Evolutionary conservation across 2,797 vertebrate genomes (phyloP), one percentile per base, ranked within the genome.

Genomic region (Leuciscus waleckii): DNA sequence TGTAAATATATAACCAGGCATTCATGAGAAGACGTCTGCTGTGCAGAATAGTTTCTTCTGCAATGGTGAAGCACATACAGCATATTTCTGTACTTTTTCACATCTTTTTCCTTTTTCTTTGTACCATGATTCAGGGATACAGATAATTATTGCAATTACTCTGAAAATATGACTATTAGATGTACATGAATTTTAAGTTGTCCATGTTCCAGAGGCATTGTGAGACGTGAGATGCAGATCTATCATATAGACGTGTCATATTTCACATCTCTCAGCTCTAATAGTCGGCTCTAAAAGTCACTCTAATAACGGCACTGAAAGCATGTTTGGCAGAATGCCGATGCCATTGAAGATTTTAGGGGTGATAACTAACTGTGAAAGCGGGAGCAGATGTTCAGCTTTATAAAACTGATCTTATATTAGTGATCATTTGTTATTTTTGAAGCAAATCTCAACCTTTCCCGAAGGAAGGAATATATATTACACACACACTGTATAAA

Each of bases 221-320:
- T 51, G 46, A 61, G 51, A 61, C 87, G 86, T 35, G 43, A 61
- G 37, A 74, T 87, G 87, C 89, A 89, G 90, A 89, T 56, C 75
- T n/a, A 61, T 61, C 51, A 29, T 19, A n/a, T 19, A 54, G 74
- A 29, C 7, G 54, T 41, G 75, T 78, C 75, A 41, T 78, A 61
- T 78, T 78, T 75, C 73, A 54, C 93, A 92, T 93, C 87, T 91
- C 86, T 88, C 85, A 86, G 85, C 91, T 92, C 46, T 49, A 49
- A 49, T 49, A 49, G 46, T 14, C 46, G 46, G 43, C 46, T 49
- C 46, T 49, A 49, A 90, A 93, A 91, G 86, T 67, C 89, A 82
- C 83, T 91, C 87, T 90, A 92, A 90, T 91, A 88, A 88, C 82
- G 76, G 71, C 37, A 74, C 17, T 87, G 84, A 89, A 90, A 80